These are phyloP conservation scores for Lycaena phlaeas DNA, from an alignment of 2,888 invertebrate species.

Conservation along the genomic window DNA sequence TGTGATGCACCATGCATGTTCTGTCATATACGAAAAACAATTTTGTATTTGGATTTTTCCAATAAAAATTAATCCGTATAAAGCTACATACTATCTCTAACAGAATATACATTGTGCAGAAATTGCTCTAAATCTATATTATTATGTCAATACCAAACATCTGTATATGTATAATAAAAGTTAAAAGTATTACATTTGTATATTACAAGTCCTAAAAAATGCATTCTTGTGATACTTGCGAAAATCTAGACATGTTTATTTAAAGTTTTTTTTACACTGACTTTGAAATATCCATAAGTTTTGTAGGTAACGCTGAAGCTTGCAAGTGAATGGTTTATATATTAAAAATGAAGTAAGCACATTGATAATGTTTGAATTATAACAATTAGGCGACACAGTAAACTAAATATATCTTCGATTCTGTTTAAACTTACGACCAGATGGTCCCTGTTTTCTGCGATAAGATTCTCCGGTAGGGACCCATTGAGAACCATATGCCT, in stretches of 20 bases:
- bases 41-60: no score
- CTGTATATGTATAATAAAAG: constrained; percentile 12
- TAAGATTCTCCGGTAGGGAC: constrained; percentile 63
- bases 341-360: constrained; percentile 55
- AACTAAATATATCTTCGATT: constrained; percentile 4
- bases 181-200: background rate
- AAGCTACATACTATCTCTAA: constrained; percentile 16
- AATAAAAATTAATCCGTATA: background rate
- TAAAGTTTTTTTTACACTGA: constrained; percentile 1
- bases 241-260: background rate
- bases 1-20: constrained; percentile 61
- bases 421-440: constrained; percentile 74
- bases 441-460: constrained; percentile 76
- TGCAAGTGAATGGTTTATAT: constrained; percentile 54
- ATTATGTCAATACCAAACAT: constrained; percentile 30
- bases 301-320: constrained; percentile 48
- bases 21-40: constrained; percentile 33
- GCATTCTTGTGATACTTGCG: constrained; percentile 14
- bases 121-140: constrained; percentile 19
- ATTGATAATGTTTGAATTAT: constrained; percentile 32
- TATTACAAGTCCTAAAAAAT: background rate
- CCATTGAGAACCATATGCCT: constrained; percentile 53
- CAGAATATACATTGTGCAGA: constrained; percentile 55
- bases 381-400: constrained; percentile 2
- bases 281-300: background rate